phyloP scores from a whole-genome alignment of 2,113 vertebrate species.

The Lampris incognitus region DNA sequence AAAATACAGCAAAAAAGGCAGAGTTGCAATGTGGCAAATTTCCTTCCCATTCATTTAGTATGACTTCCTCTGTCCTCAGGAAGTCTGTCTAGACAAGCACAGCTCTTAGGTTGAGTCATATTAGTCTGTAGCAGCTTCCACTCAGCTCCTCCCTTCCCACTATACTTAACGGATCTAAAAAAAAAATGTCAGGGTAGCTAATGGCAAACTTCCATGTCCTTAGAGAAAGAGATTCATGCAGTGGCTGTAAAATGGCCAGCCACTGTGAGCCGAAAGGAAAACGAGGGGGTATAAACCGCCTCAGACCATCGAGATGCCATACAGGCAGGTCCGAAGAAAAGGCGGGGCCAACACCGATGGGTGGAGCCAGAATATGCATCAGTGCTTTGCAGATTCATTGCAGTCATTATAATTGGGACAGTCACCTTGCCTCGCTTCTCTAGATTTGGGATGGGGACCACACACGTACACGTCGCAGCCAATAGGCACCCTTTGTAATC shows the following conservation, averaged over 20 bases:
- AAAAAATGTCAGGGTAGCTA: neutral
- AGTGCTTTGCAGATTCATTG: slow-evolving; percentile 63
- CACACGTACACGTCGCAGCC: slow-evolving; percentile 14
- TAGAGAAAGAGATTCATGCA: slow-evolving; percentile 36
- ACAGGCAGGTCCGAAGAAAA: neutral
- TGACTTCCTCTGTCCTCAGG: slow-evolving; percentile 13
- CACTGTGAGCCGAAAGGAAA: slow-evolving; percentile 22
- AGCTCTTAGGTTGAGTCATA: slow-evolving; percentile 22
- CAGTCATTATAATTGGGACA: slow-evolving; percentile 41
- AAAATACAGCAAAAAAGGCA: slow-evolving; percentile 74
- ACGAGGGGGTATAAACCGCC: slow-evolving; percentile 5
- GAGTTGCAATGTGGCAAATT: slow-evolving; percentile 31
- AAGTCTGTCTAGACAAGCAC: slow-evolving; percentile 2
- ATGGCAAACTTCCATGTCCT: slow-evolving; percentile 11
- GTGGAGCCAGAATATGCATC: slow-evolving; percentile 30
- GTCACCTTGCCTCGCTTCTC: slow-evolving; percentile 25
- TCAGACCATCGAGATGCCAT: slow-evolving; percentile 19
- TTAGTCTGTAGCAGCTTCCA: neutral
- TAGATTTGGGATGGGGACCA: neutral
- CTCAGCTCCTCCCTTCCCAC: slow-evolving; percentile 6
- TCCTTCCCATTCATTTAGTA: slow-evolving; percentile 36
- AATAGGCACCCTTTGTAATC: slow-evolving; percentile 18
- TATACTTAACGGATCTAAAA: neutral
- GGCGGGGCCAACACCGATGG: neutral
- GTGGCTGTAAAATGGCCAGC: slow-evolving; percentile 41